Percentiles rank a stretch among this genome's conserved stretches.
Evolutionary conservation across 2,113 vertebrate species (phyloP).

Genomic region (Xyrauchen texanus): DNA sequence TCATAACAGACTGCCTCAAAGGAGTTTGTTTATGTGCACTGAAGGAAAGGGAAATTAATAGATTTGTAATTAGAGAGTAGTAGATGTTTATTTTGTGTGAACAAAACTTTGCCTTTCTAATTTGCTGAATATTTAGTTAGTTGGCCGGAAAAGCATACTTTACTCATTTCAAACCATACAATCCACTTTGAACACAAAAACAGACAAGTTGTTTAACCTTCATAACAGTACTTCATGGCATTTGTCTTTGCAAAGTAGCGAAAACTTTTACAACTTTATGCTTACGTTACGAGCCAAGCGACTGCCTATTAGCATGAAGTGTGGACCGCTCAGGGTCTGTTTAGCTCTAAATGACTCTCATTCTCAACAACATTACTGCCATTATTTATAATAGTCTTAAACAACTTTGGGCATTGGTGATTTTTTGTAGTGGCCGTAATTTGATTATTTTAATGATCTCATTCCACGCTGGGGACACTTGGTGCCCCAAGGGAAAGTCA

Average conservation of each 20-base stretch:
- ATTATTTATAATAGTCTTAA: constrained; percentile 67
- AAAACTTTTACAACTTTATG: neutral
- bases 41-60: constrained; percentile 52
- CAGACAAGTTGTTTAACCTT: neutral
- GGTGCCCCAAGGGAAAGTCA: constrained; percentile 63
- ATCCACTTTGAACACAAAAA: neutral
- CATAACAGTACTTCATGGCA: neutral
- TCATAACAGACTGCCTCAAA: constrained; percentile 68
- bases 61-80: constrained; percentile 71
- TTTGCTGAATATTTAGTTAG: constrained; percentile 29
- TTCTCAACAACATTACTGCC: constrained; percentile 19
- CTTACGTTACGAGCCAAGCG: neutral
- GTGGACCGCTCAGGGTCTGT: constrained; percentile 27
- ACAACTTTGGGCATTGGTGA: constrained; percentile 73
- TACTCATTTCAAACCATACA: neutral
- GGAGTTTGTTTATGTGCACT: constrained; percentile 65
- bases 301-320: constrained; percentile 50
- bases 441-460: constrained; percentile 84
- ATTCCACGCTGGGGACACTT: constrained; percentile 67
- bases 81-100: constrained; percentile 56
- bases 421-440: constrained; percentile 70
- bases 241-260: neutral
- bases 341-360: constrained; percentile 56
- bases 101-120: constrained; percentile 30
- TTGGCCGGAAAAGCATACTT: neutral